A percentile compares a stretch with the other conserved stretches of the same genome.
These are phyloP conservation scores for Hippoglossus stenolepis DNA, from an alignment of 2,113 vertebrate species.

Conservation along the genomic window DNA sequence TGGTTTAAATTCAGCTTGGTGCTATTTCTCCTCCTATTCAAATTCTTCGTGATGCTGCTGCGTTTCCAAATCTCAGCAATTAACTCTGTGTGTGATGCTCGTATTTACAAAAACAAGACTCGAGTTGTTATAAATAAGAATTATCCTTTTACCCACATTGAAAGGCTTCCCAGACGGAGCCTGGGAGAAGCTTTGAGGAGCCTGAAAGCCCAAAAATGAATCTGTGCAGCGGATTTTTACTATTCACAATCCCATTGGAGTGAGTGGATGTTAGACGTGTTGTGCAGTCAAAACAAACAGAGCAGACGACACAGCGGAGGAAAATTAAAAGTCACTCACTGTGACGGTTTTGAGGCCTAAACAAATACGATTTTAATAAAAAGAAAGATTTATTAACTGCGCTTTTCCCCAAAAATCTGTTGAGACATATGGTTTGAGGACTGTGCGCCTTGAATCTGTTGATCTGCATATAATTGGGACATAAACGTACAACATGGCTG, in stretches of 20 bases:
- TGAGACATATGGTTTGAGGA: constrained; percentile 9
- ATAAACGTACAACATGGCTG: constrained; percentile 12
- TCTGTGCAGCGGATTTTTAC: not conserved
- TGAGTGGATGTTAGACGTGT: not conserved
- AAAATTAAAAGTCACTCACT: not conserved
- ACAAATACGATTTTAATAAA: not conserved
- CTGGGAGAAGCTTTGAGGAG: not conserved
- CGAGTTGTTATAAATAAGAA: not conserved
- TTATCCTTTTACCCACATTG: not conserved
- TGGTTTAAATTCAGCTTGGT: not conserved
- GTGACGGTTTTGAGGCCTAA: not conserved
- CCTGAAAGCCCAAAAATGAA: not conserved
- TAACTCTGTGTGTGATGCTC: no score
- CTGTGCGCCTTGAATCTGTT: constrained; percentile 13
- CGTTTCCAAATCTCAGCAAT: not conserved
- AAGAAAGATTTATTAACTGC: not conserved
- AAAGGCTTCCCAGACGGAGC: not conserved
- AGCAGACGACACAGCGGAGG: not conserved
- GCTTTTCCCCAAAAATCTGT: not conserved
- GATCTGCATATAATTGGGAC: constrained; percentile 37
- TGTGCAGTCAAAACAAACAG: not conserved
- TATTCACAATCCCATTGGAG: constrained; percentile 1
- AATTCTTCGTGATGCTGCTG: not conserved
- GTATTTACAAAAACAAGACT: no score
- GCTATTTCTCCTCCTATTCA: not conserved